Conservation (phyloP, 2,888 invertebrate species). For the Brachylomia viminalis region DNA sequence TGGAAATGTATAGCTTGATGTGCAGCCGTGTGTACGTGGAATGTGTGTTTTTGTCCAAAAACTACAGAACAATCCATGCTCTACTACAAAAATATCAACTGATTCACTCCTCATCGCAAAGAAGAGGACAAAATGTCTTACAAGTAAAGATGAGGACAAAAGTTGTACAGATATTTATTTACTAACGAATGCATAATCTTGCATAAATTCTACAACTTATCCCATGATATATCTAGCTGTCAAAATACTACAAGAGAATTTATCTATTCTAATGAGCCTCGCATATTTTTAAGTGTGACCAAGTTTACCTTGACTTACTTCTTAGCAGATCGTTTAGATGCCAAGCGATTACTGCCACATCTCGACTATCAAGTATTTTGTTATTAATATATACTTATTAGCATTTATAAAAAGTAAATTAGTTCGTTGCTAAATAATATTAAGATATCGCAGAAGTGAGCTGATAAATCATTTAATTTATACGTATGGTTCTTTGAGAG, state of each 20-base stretch:
- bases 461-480: constrained; percentile 36
- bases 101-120: too few species aligned
- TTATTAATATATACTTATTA: constrained; percentile 55
- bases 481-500: constrained; percentile 8
- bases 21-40: not conserved
- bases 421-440: constrained; percentile 26
- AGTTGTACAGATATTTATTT: not conserved
- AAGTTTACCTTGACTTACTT: constrained; percentile 57
- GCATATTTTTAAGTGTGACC: constrained; percentile 37
- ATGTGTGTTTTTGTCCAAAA: not conserved
- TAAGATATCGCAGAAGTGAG: not conserved
- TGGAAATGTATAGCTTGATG: too few species aligned
- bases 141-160: not conserved
- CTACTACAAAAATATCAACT: not conserved
- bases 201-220: constrained; percentile 29
- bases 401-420: constrained; percentile 33
- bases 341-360: constrained; percentile 27
- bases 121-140: not conserved
- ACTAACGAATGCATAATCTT: constrained; percentile 31
- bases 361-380: constrained; percentile 13
- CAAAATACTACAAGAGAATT: constrained; percentile 41
- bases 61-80: not conserved
- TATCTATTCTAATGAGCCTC: constrained; percentile 26
- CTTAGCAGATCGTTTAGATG: constrained; percentile 37
- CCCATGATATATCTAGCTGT: constrained; percentile 41